These are phyloP conservation scores for Heterodera schachtii DNA, from an alignment of 1,140 invertebrate species.

Conservation along the genomic window DNA sequence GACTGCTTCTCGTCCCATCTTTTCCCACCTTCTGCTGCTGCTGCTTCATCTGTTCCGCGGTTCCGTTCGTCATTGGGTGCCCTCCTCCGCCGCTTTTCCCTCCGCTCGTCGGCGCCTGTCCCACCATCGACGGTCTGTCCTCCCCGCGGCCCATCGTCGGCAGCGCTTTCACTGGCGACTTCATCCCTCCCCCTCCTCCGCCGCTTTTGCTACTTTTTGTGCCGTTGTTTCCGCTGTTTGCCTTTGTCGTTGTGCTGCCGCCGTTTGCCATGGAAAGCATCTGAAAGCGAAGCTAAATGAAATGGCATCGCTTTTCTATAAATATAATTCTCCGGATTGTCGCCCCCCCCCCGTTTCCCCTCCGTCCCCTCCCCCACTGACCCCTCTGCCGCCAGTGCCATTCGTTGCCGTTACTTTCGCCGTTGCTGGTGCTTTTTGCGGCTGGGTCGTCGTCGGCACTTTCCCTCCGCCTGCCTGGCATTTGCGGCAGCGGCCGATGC, in stretches of 20 bases:
- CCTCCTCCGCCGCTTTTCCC: neutral
- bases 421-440: no score
- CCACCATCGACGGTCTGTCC: constrained; percentile 11
- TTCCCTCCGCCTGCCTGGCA: neutral
- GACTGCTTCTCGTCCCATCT: no score
- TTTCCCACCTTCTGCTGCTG: neutral
- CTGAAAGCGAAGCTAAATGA: no score
- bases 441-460: neutral
- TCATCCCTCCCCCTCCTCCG: neutral
- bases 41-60: neutral
- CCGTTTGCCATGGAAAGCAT: neutral
- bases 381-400: no score
- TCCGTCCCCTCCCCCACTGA: no score
- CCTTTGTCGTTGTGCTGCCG: neutral
- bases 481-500: neutral
- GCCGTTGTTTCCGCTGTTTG: neutral
- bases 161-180: neutral
- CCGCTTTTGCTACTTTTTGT: neutral
- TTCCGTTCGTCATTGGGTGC: neutral
- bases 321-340: no score
- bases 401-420: no score
- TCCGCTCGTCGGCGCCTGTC: neutral
- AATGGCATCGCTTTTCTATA: no score
- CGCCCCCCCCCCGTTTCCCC: no score
- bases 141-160: neutral